Base-by-base conservation (phyloP, 1,140 invertebrate species). In the Eumeta japonica region DNA sequence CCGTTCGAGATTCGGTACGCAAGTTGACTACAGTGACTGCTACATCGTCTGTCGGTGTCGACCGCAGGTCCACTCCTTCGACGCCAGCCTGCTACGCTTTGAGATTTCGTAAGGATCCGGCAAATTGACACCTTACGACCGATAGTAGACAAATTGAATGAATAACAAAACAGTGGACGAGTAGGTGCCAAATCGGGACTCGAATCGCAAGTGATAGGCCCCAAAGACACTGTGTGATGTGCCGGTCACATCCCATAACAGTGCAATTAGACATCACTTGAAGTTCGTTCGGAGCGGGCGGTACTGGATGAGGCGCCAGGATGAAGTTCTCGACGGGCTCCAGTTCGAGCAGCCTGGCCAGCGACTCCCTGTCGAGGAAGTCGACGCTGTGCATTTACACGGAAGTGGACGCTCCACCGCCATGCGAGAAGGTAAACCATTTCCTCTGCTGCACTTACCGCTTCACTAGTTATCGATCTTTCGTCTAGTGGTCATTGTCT, bases 301-400 rank as follows among this genome's bases (percentile, higher is more conserved):
- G 12, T 16, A 14, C 45, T 55, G 41, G 19, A 52, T 50, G 46
- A 46, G 39, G 47, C 35, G 28, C 30, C 39, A 66, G 28, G 38
- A 79, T 79, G 77, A 79, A 78, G 71, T 78, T 78, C 59, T 76
- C 77, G 34, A 77, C 75, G 19, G 71, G 77, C 9, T 75, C 72
- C 33, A 78, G 74, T 38, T 77, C 74, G 34, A 75, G 75, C 60
- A 77, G 74, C 46, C 62, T 78, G 45, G 67, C 75, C 49, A 74
- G 73, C 54, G 76, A 79, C 55, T 75, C 72, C 50, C 55, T 77
- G 55, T 77, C 75, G 51, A 76, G 75, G 47, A 79, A 79, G 51
- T 78, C 76, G 13, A 78, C 76, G 39, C 48, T 79, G 28, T 78
- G 76, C 52, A 77, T 79, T 43, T 79, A 79, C 45, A 73, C 75